Evolutionary conservation across 2,113 vertebrate species (phyloP), one percentile per base, ranked within the genome.

Genomic region (Nannospalax galili): DNA sequence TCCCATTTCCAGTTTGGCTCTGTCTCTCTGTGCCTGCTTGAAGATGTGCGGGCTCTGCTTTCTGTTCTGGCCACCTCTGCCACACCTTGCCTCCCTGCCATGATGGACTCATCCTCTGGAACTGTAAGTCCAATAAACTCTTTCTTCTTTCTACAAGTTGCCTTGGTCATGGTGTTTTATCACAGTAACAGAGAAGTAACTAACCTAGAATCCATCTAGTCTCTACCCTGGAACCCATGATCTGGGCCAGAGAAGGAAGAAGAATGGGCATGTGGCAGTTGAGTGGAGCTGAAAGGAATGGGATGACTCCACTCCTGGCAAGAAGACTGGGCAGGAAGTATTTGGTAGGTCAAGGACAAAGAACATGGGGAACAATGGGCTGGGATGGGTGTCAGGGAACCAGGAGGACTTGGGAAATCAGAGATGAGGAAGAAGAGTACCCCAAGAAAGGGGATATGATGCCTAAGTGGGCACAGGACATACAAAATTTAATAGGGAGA

Each of bases 401-500:
- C 9, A 28, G 2, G 3, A 32, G 77, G 30, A 17, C 60, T 84
- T 58, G n/a, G 88, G 65, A 35, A 72, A 40, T 6, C 2, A 56
- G 48, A 62, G 73, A 42, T 19, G 7, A 75, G 82, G 20, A n/a
- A 35, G 22, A 45, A 1, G 20, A 7, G 7, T 19, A 10, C 1
- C 40, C n/a, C 48, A 20, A 48, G 24, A 24, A 56, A 85, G 65
- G 32, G 32, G 10, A 37, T 37, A 2, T 37, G 45, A 30, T n/a
- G 77, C 45, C n/a, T 0, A 3, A 56, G 42, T 5, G 40, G 30
- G n/a, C 64, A 11, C 0, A 1, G 60, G 12, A 0, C 8, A 0
- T 42, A 8, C 35, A 24, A 7, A 65, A 56, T 84, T 42, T 35
- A 7, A 52, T 45, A 64, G 0, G 7, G 15, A 1, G 2, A 19